Conservation (phyloP, 2,888 invertebrate genomes). For the Troides oblongomaculatus region DNA sequence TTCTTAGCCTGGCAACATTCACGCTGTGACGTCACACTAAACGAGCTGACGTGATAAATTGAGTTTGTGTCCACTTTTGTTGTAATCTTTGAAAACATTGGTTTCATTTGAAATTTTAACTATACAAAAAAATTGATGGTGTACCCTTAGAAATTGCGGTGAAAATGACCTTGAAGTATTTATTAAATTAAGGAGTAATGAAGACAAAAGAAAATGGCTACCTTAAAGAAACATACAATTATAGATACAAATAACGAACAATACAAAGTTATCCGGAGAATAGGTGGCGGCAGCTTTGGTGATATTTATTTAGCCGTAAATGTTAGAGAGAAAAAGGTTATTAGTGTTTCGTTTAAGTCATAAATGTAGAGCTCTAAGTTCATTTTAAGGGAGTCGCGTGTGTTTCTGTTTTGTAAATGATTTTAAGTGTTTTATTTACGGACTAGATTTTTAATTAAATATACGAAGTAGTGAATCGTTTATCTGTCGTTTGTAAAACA, state of each 20-base stretch:
- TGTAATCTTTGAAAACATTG: constrained; percentile 58
- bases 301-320: constrained; percentile 98
- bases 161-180: constrained; percentile 59
- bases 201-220: constrained; percentile 75
- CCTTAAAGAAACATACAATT: constrained; percentile 67
- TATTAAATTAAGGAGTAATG: constrained; percentile 71
- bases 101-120: constrained; percentile 48
- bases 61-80: constrained; percentile 60
- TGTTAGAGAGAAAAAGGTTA: constrained; percentile 93
- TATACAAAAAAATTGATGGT: constrained; percentile 53
- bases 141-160: constrained; percentile 48
- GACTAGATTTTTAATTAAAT: not conserved
- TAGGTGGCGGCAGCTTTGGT: constrained; percentile 99
- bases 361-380: not conserved
- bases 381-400: constrained; percentile 41
- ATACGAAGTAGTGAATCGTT: not conserved
- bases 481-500: not conserved
- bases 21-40: constrained; percentile 72
- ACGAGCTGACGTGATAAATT: constrained; percentile 71
- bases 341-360: constrained; percentile 40
- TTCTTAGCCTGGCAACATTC: constrained; percentile 54
- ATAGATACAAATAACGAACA: constrained; percentile 84
- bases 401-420: constrained; percentile 44
- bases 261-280: constrained; percentile 97
- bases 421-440: not conserved